Evolutionary conservation across 2,888 invertebrate species (phyloP).

Genomic region (Nemotelus nigrinus): DNA sequence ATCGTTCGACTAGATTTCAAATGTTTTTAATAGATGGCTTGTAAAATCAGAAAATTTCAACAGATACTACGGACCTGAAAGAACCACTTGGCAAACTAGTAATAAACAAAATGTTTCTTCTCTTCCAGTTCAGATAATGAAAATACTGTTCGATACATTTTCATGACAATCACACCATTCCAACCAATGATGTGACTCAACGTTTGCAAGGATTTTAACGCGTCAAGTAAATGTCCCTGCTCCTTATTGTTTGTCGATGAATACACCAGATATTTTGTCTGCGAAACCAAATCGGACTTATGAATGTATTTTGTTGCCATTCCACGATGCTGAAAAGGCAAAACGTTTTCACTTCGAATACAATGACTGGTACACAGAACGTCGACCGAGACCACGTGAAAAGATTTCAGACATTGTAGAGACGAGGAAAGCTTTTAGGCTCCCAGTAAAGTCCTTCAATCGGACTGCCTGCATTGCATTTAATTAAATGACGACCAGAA

Average conservation of each 20-base stretch:
- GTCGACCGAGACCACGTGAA: not conserved
- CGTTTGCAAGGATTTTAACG: constrained; percentile 30
- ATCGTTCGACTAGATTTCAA: too few relatives aligned
- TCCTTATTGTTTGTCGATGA: not conserved
- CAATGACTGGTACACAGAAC: constrained; percentile 2
- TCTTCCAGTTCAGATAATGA: too few relatives aligned
- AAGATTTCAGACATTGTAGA: constrained; percentile 16
- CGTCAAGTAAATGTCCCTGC: not conserved
- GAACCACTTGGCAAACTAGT: too few relatives aligned
- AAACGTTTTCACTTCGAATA: constrained; percentile 49
- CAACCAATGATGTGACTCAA: constrained; percentile 34
- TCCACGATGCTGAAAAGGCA: constrained; percentile 8
- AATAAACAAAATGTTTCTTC: too few relatives aligned
- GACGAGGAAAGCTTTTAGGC: constrained; percentile 45
- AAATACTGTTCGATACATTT: too few relatives aligned
- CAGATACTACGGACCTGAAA: too few relatives aligned
- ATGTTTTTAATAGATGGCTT: too few relatives aligned
- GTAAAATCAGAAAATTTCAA: too few relatives aligned
- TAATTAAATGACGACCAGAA: constrained; percentile 55
- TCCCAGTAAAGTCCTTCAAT: constrained; percentile 52
- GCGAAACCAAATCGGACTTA: constrained; percentile 1
- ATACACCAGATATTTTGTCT: not conserved
- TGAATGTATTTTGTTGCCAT: constrained; percentile 2
- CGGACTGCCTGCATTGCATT: constrained; percentile 54
- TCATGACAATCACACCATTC: too few relatives aligned